Base-by-base conservation (phyloP, 2,113 vertebrate species). In the Chascanopsetta lugubris region DNA sequence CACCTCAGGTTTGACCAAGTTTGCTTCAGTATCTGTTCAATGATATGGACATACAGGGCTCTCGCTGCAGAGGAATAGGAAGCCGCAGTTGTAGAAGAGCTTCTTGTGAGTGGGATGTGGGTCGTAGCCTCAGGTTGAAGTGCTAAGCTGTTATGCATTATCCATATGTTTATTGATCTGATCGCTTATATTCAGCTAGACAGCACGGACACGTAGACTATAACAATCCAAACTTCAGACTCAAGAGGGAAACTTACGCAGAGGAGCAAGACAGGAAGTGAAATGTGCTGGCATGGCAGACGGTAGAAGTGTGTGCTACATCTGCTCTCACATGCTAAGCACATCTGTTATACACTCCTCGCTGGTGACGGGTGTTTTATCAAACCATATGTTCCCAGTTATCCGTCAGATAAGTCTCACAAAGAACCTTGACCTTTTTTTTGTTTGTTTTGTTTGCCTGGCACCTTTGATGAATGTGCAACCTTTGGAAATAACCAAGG, bases 401-500 rank as follows among this genome's bases (percentile, higher is more conserved):
- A 69, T 68, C 24, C 55, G 12, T 53, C 25, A 45, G 43, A 61
- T 65, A 22, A 40, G 12, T 36, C 29, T 17, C n/a, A 42, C 3
- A 47, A 46, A 30, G 8, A 18, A 61, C 66, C 53, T 73, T 84
- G 64, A 73, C 72, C 61, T 80, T 65, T 78, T 27, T 61, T 38
- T 38, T 8, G n/a, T n/a, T n/a, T 36, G 10, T 36, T 30, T 30
- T 26, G 22, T 49, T 70, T 21, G 56, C 17, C 24, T 25, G 51
- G 38, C 40, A 54, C 45, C 57, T 78, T 76, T 80, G 68, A 75
- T 80, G 34, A 74, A 75, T 67, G 32, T 26, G 51, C 15, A 43
- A 21, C 11, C 65, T 77, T 83, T 73, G 48, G 27, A 61, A 71
- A 79, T 56, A 20, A 51, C 46, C 7, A 49, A 51, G 30, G 58